These are phyloP conservation scores for Pseudorectes ferrugineus DNA, from an alignment of 2,113 vertebrate genomes.

Conservation along the genomic window DNA sequence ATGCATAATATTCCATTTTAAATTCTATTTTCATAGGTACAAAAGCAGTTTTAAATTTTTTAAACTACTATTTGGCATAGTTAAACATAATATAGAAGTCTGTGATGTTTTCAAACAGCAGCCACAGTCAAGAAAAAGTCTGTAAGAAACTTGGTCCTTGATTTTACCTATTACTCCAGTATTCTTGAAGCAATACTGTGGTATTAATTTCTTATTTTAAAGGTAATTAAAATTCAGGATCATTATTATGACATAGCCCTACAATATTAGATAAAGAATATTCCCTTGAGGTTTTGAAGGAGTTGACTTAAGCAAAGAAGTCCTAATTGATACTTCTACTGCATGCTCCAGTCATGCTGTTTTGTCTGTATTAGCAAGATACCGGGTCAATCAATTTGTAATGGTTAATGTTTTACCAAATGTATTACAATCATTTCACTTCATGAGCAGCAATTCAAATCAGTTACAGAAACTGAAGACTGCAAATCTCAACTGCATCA, in stretches of 20 bases:
- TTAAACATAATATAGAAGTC: background rate
- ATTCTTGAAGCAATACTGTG: background rate
- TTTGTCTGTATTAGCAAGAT: background rate
- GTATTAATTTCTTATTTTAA: background rate
- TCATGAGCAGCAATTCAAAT: background rate
- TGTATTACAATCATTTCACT: background rate
- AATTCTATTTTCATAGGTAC: background rate
- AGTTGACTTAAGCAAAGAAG: background rate
- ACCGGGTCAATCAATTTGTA: background rate
- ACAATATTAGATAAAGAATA: background rate
- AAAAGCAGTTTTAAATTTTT: background rate
- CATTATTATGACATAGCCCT: background rate
- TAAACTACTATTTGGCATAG: background rate
- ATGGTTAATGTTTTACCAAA: background rate
- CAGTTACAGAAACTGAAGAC: background rate
- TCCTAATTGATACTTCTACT: background rate
- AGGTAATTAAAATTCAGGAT: background rate
- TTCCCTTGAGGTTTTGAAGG: background rate
- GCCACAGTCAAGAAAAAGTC: background rate
- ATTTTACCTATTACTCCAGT: background rate
- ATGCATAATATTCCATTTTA: background rate
- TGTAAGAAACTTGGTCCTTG: background rate
- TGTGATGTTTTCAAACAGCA: background rate
- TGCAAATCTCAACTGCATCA: background rate
- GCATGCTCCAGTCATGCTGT: background rate